Conservation (phyloP, 2,113 vertebrate species). For the Pyrgilauda ruficollis region DNA sequence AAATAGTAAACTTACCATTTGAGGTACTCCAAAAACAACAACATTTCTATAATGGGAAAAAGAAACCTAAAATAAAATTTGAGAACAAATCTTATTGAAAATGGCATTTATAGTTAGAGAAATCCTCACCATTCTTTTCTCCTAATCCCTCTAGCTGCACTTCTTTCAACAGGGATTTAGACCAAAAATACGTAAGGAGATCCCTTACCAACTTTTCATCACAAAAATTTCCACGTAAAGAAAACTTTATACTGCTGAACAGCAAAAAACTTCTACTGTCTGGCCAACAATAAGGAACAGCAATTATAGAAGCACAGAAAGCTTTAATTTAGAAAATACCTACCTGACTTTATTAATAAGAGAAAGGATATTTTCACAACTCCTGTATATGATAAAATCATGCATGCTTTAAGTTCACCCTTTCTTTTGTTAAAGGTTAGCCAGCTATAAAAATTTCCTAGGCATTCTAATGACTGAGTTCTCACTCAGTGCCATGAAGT, state of each 20-base stretch:
- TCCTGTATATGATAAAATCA: not conserved
- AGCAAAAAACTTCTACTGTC: not conserved
- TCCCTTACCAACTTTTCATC: not conserved
- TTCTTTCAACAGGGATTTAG: not conserved
- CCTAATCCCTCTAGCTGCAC: not conserved
- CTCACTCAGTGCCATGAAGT: not conserved
- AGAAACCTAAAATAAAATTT: conserved; percentile 78
- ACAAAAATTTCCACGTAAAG: not conserved
- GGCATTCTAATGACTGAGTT: not conserved
- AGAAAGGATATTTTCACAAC: not conserved
- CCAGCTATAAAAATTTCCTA: not conserved
- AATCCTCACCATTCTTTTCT: not conserved
- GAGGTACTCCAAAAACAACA: conserved; percentile 94
- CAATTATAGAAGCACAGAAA: not conserved
- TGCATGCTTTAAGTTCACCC: not conserved
- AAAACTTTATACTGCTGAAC: not conserved
- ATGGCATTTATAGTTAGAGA: not conserved
- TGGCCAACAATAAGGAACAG: not conserved
- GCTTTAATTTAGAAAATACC: not conserved
- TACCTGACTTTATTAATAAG: not conserved
- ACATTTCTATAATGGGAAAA: conserved; percentile 88
- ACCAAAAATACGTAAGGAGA: not conserved
- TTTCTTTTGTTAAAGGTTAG: not conserved
- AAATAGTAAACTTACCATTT: conserved; percentile 85
- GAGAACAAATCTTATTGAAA: not conserved